Conservation (phyloP, 1,140 invertebrate species). For the Platyscapa corneri region DNA sequence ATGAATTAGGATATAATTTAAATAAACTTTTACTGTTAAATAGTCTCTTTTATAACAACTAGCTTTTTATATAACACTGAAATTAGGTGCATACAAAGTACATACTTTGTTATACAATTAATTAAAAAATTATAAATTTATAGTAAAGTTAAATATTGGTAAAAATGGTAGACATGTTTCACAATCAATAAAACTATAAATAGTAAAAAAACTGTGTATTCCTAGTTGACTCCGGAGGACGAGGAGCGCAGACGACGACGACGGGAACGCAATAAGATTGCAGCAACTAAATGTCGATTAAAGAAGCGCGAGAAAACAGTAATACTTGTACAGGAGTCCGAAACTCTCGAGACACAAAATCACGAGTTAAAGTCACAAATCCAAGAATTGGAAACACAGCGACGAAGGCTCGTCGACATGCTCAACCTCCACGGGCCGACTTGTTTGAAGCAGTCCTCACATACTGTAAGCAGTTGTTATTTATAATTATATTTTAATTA, state of each 20-base stretch:
- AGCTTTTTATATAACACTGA: no score
- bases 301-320: constrained; percentile 94
- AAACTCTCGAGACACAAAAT: constrained; percentile 90
- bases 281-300: constrained; percentile 94
- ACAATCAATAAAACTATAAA: not conserved
- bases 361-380: constrained; percentile 88
- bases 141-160: no score
- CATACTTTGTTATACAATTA: no score
- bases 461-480: not conserved
- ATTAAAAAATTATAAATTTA: no score
- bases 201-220: not conserved
- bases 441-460: constrained; percentile 77
- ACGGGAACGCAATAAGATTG: constrained; percentile 94
- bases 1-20: no score
- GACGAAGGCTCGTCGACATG: constrained; percentile 83
- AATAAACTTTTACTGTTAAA: no score
- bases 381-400: constrained; percentile 83
- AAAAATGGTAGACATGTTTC: no score
- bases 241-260: constrained; percentile 88
- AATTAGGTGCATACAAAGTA: no score
- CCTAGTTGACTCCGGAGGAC: constrained; percentile 91
- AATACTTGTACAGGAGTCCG: constrained; percentile 90
- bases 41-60: no score
- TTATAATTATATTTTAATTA: no score
- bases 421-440: constrained; percentile 81